Conservation (phyloP, 2,888 invertebrate genomes). For the Lithodes maja region DNA sequence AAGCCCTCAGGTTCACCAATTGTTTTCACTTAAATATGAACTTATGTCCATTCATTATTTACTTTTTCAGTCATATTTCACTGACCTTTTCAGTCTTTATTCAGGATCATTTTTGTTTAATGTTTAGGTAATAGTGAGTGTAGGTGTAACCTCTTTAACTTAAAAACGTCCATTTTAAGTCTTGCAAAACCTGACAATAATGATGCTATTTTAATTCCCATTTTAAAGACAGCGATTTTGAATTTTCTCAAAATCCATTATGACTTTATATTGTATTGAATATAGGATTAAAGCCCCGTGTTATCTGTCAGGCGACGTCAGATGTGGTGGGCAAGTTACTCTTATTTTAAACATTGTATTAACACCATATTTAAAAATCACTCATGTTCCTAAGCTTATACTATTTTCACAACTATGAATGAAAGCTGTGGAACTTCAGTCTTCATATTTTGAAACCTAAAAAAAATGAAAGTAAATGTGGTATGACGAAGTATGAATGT, state of each 20-base stretch:
- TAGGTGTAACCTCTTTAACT: constrained; percentile 56
- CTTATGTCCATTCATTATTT: constrained; percentile 32
- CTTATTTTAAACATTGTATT: neutral
- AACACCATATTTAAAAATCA: neutral
- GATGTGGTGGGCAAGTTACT: neutral
- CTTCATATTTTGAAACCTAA: constrained; percentile 9
- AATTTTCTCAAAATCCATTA: constrained; percentile 56
- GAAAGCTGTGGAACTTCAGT: constrained; percentile 27
- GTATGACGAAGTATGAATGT: neutral
- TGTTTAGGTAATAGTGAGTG: constrained; percentile 41
- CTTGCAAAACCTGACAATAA: constrained; percentile 48
- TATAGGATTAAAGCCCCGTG: constrained; percentile 16
- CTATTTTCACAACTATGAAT: constrained; percentile 19
- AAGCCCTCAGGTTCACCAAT: constrained; percentile 57
- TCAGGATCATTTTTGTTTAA: constrained; percentile 40
- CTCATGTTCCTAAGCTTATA: constrained; percentile 29
- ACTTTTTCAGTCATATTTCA: constrained; percentile 49
- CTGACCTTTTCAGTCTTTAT: constrained; percentile 48
- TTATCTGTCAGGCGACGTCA: constrained; percentile 1
- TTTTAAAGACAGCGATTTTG: constrained; percentile 56
- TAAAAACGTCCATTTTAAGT: constrained; percentile 60
- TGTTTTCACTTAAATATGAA: constrained; percentile 28
- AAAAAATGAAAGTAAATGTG: neutral
- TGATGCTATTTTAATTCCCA: constrained; percentile 36
- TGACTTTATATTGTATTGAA: constrained; percentile 38